phyloP scores from a whole-genome alignment of 2,888 invertebrate genomes.

The Lycia hirtaria region DNA sequence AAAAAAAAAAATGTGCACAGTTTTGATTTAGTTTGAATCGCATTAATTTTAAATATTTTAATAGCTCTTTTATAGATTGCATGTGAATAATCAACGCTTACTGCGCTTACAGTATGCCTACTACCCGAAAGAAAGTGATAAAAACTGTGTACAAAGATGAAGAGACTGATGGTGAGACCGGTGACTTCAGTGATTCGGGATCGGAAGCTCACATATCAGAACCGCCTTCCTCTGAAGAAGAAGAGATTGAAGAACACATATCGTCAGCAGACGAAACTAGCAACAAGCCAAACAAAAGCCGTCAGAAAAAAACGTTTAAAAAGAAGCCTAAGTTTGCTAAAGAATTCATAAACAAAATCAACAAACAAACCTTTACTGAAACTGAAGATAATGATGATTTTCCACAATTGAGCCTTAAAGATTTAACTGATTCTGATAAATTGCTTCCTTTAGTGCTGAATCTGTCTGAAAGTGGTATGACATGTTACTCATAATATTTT shows the following conservation, averaged over 20 bases:
- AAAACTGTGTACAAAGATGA: slow-evolving; percentile 78
- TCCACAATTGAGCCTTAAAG: slow-evolving; percentile 66
- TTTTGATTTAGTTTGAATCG: no score
- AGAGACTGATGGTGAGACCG: slow-evolving; percentile 66
- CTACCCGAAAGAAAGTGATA: slow-evolving; percentile 71
- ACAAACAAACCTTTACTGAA: slow-evolving; percentile 50
- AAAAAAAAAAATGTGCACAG: no score
- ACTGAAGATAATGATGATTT: slow-evolving; percentile 50
- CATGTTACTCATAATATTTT: slow-evolving; percentile 3
- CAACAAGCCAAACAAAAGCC: slow-evolving; percentile 43
- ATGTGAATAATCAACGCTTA: background rate
- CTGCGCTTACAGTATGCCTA: slow-evolving; percentile 58
- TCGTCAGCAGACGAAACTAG: slow-evolving; percentile 68
- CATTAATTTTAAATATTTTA: no score
- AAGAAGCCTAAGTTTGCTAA: slow-evolving; percentile 62
- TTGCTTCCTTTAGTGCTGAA: slow-evolving; percentile 74
- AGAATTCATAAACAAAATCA: slow-evolving; percentile 62
- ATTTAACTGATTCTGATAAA: slow-evolving; percentile 78
- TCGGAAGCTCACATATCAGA: slow-evolving; percentile 77
- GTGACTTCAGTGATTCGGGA: slow-evolving; percentile 81
- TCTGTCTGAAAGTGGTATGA: slow-evolving; percentile 81
- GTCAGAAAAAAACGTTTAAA: slow-evolving; percentile 14
- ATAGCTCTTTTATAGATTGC: no score
- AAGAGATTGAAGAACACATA: slow-evolving; percentile 48
- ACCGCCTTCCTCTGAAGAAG: slow-evolving; percentile 55